phyloP scores from a whole-genome alignment of 2,888 invertebrate species.

The Plagodis pulveraria region DNA sequence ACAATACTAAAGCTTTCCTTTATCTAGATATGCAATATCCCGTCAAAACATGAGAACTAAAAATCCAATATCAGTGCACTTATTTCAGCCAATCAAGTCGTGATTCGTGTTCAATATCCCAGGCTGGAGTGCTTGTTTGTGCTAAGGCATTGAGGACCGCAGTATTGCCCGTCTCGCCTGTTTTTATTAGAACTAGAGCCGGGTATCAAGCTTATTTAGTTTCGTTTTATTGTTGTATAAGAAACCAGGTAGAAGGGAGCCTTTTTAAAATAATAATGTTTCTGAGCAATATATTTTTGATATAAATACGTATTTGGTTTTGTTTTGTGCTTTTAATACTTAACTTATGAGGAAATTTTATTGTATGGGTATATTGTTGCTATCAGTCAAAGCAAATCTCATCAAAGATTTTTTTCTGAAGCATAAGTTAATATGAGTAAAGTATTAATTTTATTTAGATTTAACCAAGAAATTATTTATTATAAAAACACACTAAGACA shows the following conservation, averaged over 20 bases:
- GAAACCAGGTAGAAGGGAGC: not conserved
- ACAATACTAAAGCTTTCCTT: not conserved
- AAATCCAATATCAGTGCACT: constrained; percentile 20
- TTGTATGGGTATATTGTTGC: too few species aligned
- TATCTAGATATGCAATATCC: not conserved
- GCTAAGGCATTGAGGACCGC: constrained; percentile 26
- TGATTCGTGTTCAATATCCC: constrained; percentile 34
- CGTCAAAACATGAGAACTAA: not conserved
- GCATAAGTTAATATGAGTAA: too few species aligned
- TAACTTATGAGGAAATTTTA: too few species aligned
- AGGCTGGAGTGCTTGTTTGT: constrained; percentile 34
- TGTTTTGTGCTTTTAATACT: too few species aligned
- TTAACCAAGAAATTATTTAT: too few species aligned
- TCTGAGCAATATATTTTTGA: too few species aligned
- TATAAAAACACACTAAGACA: too few species aligned
- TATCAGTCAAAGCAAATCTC: too few species aligned
- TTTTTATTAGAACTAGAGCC: constrained; percentile 26
- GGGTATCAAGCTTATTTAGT: constrained; percentile 14
- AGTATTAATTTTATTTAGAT: too few species aligned
- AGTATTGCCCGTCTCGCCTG: constrained; percentile 28
- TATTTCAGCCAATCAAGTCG: constrained; percentile 32
- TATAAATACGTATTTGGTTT: too few species aligned
- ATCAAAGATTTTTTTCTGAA: too few species aligned
- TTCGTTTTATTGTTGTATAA: constrained; percentile 5
- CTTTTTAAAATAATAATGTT: constrained; percentile 8